These are phyloP conservation scores for Bombus breviceps DNA, from an alignment of 1,140 invertebrate species.

Conservation along the genomic window DNA sequence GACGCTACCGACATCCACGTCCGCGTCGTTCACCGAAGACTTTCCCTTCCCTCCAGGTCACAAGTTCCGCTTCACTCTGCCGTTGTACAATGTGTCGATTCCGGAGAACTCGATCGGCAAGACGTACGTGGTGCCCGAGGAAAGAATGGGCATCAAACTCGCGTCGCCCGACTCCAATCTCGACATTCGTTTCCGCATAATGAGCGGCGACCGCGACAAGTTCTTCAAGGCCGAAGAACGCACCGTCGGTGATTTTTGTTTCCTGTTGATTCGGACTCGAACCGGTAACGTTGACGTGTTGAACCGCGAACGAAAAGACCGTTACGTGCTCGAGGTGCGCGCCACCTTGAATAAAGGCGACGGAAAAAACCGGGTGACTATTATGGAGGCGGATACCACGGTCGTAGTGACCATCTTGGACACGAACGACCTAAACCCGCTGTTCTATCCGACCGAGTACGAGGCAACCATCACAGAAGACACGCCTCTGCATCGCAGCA, in stretches of 20 bases:
- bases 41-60: constrained; percentile 15
- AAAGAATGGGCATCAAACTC: constrained; percentile 87
- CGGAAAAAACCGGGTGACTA: constrained; percentile 82
- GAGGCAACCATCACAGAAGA: constrained; percentile 95
- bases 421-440: constrained; percentile 95
- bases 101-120: constrained; percentile 95
- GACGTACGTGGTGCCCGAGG: constrained; percentile 87
- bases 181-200: constrained; percentile 92
- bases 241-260: constrained; percentile 96
- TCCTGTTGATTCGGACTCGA: constrained; percentile 93
- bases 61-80: constrained; percentile 87
- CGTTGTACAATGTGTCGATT: constrained; percentile 94
- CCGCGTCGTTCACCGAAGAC: constrained; percentile 69
- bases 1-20: constrained; percentile 53
- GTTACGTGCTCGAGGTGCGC: constrained; percentile 91
- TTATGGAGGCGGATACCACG: constrained; percentile 88
- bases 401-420: constrained; percentile 93
- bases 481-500: constrained; percentile 90
- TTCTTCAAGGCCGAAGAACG: constrained; percentile 96
- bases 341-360: constrained; percentile 86
- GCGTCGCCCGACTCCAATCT: constrained; percentile 83
- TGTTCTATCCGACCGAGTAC: constrained; percentile 95
- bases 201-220: constrained; percentile 92
- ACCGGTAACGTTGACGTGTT: constrained; percentile 92
- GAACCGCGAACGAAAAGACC: constrained; percentile 94